phyloP scores from a whole-genome alignment of 1,140 invertebrate genomes.

The Leptonema lineaticorne region DNA sequence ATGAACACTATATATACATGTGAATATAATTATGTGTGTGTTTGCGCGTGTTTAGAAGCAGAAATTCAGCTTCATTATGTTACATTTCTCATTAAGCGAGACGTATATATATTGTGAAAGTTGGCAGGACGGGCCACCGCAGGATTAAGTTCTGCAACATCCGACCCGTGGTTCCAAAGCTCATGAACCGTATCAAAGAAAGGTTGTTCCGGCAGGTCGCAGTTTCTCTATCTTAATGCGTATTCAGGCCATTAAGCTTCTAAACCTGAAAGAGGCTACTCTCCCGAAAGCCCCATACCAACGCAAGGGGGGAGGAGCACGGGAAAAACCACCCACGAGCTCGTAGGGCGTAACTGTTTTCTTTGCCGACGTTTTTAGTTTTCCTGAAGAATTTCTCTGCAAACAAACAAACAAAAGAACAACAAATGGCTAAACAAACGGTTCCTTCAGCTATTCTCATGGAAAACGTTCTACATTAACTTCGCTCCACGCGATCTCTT shows the following conservation, averaged over 20 bases:
- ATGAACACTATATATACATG: background rate
- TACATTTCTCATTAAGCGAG: slow-evolving; percentile 23
- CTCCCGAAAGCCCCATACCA: slow-evolving; percentile 12
- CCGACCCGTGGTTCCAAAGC: slow-evolving; percentile 17
- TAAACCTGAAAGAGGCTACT: slow-evolving; percentile 36
- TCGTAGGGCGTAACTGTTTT: slow-evolving; percentile 14
- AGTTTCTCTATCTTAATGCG: slow-evolving; percentile 40
- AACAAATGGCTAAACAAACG: background rate
- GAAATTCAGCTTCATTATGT: slow-evolving; percentile 15
- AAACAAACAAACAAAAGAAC: background rate
- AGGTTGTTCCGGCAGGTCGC: slow-evolving; percentile 38
- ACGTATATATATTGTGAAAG: slow-evolving; percentile 21
- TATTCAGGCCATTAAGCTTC: slow-evolving; percentile 40
- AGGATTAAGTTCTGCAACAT: slow-evolving; percentile 27
- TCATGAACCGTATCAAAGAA: slow-evolving; percentile 38
- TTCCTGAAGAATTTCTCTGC: background rate
- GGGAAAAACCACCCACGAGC: background rate
- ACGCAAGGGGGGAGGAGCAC: too few species aligned
- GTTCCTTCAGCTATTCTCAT: background rate
- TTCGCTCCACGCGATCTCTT: too few species aligned
- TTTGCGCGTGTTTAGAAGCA: background rate
- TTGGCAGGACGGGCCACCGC: slow-evolving; percentile 12
- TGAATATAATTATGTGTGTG: background rate
- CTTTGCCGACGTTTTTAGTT: slow-evolving; percentile 10
- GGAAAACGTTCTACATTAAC: too few species aligned